A percentile compares a stretch with the other conserved stretches of the same genome.
Conservation (phyloP, 2,113 vertebrate genomes). For the Oncorhynchus masou region DNA sequence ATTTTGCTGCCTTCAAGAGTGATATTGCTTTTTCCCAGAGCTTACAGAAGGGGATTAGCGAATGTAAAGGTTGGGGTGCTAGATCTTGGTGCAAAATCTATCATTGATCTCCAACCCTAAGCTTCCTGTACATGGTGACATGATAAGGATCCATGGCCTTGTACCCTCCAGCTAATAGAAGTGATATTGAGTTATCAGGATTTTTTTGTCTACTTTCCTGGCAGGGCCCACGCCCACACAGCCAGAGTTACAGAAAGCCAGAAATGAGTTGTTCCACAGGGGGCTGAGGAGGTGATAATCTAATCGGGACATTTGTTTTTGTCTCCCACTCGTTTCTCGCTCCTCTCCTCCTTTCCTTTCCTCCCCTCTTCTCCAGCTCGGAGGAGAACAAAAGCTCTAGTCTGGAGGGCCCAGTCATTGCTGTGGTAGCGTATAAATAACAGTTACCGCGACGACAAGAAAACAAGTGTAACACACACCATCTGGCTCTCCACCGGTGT, state of each 20-base stretch:
- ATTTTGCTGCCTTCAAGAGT: conserved; percentile 56
- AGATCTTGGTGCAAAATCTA: neutral
- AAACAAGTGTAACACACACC: conserved; percentile 70
- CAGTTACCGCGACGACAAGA: conserved; percentile 44
- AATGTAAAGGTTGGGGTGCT: conserved; percentile 1
- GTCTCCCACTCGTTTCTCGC: conserved; percentile 31
- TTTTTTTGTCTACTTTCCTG: conserved; percentile 44
- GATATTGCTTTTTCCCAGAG: conserved; percentile 63
- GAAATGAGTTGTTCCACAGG: conserved; percentile 47
- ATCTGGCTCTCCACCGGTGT: conserved; percentile 62
- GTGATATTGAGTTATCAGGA: conserved; percentile 64
- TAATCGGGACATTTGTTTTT: conserved; percentile 68
- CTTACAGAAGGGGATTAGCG: conserved; percentile 46
- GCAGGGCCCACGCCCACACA: conserved; percentile 35
- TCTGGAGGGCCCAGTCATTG: conserved; percentile 38
- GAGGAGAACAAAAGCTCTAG: conserved; percentile 48
- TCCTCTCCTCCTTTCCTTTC: conserved; percentile 25
- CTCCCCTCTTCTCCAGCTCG: conserved; percentile 19
- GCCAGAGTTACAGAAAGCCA: conserved; percentile 22
- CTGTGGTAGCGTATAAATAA: conserved; percentile 65
- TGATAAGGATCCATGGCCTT: conserved; percentile 70
- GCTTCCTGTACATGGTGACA: conserved; percentile 56
- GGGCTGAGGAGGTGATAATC: conserved; percentile 57
- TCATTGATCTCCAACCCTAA: conserved; percentile 56
- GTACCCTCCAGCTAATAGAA: conserved; percentile 48